Conservation (phyloP, 2,797 vertebrate species). For the Melopsittacus undulatus region DNA sequence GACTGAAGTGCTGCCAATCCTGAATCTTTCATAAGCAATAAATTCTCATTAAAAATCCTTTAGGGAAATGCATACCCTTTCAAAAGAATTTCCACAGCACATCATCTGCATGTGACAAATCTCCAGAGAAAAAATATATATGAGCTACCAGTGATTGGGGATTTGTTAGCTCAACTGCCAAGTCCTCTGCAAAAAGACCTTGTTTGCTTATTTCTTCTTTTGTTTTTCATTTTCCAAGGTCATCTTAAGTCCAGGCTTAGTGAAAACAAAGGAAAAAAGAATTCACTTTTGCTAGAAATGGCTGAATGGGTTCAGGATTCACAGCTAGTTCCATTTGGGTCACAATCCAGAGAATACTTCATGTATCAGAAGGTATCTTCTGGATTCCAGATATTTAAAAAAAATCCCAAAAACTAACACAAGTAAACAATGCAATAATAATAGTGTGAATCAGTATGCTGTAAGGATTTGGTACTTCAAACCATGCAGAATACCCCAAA, state of each 20-base stretch:
- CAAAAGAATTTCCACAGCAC: conserved; percentile 38
- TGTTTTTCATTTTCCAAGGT: neutral
- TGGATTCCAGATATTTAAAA: neutral
- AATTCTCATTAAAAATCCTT: conserved; percentile 61
- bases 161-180: conserved; percentile 32
- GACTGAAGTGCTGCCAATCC: conserved; percentile 62
- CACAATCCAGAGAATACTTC: neutral
- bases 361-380: neutral
- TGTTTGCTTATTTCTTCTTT: neutral
- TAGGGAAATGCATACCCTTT: conserved; percentile 50
- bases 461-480: neutral
- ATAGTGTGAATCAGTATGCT: neutral
- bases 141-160: neutral
- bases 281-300: neutral
- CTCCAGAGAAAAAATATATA: conserved; percentile 21
- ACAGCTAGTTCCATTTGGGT: neutral
- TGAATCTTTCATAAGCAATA: conserved; percentile 63
- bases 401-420: rapidly evolving
- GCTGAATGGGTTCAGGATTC: neutral
- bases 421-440: neutral
- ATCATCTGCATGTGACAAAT: conserved; percentile 19
- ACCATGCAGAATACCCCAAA: neutral
- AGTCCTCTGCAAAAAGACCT: neutral
- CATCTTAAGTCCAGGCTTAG: neutral
- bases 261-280: neutral